Conservation (phyloP, 2,888 invertebrate genomes). For the Phyto melanocephala region DNA sequence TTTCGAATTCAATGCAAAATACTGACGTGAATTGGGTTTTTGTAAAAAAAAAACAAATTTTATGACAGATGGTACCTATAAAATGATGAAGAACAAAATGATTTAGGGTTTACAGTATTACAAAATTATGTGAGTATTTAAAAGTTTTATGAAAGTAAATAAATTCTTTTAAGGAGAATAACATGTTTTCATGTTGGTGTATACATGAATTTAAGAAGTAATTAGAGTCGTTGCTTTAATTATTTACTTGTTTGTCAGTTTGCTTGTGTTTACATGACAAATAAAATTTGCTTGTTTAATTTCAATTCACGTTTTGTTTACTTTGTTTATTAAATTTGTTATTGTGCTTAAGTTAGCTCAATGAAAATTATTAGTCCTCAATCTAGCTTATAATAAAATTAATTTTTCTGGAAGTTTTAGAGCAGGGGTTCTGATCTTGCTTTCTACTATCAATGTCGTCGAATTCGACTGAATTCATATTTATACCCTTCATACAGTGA, state of each 20-base stretch:
- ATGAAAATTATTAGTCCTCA: no score
- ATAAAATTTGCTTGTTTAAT: background rate
- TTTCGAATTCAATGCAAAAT: constrained; percentile 38
- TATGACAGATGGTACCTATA: constrained; percentile 39
- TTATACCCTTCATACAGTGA: no score
- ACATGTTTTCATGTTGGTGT: background rate
- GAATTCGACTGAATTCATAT: no score
- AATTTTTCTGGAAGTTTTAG: no score
- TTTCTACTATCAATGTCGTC: no score
- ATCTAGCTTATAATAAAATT: no score
- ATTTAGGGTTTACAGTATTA: no score
- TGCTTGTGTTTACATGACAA: constrained; percentile 34
- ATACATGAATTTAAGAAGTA: constrained; percentile 3
- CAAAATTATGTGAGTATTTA: no score
- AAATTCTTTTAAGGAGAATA: no score
- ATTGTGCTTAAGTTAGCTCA: no score
- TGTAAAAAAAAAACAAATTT: background rate
- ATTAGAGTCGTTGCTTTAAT: constrained; percentile 30
- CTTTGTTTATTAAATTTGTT: constrained; percentile 23
- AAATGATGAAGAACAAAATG: background rate
- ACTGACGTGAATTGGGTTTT: constrained; percentile 26
- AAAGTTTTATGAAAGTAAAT: no score
- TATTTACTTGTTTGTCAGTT: background rate
- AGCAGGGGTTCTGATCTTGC: no score
- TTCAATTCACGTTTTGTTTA: constrained; percentile 15